Percentiles rank a stretch among this genome's conserved stretches.
Evolutionary conservation across 2,113 vertebrate species (phyloP).

Genomic region (Lepisosteus oculatus): DNA sequence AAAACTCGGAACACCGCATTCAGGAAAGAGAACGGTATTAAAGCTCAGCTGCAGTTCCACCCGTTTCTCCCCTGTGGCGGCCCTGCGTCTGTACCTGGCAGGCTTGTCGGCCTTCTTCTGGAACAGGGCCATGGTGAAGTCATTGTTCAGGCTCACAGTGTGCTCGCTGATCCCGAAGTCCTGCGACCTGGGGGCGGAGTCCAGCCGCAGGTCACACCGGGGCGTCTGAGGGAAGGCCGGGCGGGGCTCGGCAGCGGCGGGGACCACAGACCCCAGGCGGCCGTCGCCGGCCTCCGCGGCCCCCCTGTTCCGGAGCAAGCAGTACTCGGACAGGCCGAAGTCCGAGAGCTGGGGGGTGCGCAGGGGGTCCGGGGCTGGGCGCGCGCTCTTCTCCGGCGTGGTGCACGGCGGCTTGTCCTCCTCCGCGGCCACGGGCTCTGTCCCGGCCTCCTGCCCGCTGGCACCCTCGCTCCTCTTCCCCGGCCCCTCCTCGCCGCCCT

Average conservation of each 20-base stretch:
- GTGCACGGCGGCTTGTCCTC: not conserved
- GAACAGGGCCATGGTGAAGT: constrained; percentile 80
- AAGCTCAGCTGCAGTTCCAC: too few species aligned
- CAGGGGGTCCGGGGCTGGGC: constrained; percentile 33
- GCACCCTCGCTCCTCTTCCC: constrained; percentile 8
- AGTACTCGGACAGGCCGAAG: constrained; percentile 80
- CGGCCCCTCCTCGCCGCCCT: not conserved
- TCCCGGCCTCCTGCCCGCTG: constrained; percentile 16
- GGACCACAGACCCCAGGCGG: constrained; percentile 30
- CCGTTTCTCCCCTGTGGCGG: too few species aligned
- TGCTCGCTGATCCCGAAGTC: constrained; percentile 80
- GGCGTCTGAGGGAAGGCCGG: constrained; percentile 66
- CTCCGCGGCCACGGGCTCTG: too few species aligned
- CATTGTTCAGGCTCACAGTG: constrained; percentile 80
- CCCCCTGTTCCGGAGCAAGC: constrained; percentile 53
- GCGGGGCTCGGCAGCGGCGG: constrained; percentile 1
- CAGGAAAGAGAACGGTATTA: too few species aligned
- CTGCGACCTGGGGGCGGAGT: constrained; percentile 72
- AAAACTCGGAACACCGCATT: too few species aligned
- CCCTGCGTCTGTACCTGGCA: constrained; percentile 44
- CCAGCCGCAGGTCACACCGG: constrained; percentile 71
- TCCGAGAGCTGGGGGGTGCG: constrained; percentile 78
- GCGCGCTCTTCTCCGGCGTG: constrained; percentile 8
- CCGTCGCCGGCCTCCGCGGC: constrained; percentile 25
- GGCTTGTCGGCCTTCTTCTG: constrained; percentile 53